Percentiles rank a stretch among this genome's conserved stretches.
phyloP scores from a whole-genome alignment of 2,797 vertebrate species.

The Mergus octosetaceus region DNA sequence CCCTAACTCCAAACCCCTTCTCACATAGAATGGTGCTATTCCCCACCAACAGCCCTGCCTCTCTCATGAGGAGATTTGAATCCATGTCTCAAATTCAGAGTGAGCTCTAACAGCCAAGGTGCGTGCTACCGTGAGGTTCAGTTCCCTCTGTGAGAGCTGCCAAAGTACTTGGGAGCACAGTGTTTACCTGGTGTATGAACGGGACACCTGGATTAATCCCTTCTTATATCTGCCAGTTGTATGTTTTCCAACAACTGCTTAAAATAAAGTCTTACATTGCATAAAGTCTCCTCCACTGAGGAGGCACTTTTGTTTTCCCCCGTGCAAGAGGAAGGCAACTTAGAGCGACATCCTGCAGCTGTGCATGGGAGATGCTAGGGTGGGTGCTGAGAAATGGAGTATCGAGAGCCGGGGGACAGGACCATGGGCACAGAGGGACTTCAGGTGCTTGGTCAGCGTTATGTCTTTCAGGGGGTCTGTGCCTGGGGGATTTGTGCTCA shows the following conservation, averaged over 20 bases:
- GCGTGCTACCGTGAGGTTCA: neutral
- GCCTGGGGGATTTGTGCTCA: neutral
- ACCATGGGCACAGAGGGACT: neutral
- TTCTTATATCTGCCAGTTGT: neutral
- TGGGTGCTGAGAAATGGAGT: neutral
- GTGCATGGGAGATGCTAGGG: neutral
- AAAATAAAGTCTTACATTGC: neutral
- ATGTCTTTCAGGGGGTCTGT: neutral
- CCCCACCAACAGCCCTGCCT: neutral
- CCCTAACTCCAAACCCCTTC: neutral
- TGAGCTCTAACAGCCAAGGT: neutral
- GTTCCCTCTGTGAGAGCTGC: neutral
- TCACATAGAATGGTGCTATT: neutral
- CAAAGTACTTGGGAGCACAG: neutral
- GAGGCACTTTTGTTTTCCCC: neutral
- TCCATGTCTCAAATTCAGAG: neutral
- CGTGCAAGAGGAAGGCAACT: neutral
- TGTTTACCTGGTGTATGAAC: neutral
- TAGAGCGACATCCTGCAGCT: neutral
- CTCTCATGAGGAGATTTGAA: neutral
- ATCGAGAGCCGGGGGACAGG: neutral
- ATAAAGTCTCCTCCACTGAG: neutral
- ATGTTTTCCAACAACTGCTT: neutral
- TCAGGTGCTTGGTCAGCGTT: neutral
- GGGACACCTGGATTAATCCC: neutral